Evolutionary conservation across 2,888 invertebrate genomes (phyloP).

Genomic region (Eubasilissa splendida): DNA sequence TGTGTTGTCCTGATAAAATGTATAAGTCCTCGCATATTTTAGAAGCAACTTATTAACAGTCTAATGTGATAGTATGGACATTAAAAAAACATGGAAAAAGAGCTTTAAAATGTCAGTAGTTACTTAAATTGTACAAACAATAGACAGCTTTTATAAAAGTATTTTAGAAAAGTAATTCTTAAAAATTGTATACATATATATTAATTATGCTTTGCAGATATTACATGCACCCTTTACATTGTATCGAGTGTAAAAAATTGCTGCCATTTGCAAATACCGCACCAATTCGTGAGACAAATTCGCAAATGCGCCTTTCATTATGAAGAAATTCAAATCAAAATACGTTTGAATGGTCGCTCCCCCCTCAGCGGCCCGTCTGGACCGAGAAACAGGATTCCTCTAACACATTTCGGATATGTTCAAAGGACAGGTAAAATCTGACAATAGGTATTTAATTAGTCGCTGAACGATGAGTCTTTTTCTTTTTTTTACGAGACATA

Average conservation of each 20-base stretch:
- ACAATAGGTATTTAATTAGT: background rate
- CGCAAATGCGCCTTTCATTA: conserved; percentile 53
- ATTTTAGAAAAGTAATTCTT: background rate
- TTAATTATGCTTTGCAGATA: no score
- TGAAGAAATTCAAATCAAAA: conserved; percentile 49
- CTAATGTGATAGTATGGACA: no score
- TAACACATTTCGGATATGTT: background rate
- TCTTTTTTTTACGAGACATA: no score
- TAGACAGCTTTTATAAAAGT: no score
- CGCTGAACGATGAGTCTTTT: background rate
- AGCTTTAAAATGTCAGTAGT: no score
- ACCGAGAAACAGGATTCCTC: conserved; percentile 24
- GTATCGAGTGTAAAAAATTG: no score
- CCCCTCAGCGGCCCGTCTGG: conserved; percentile 17
- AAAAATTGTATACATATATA: background rate
- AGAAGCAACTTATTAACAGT: no score
- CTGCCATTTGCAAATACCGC: conserved; percentile 38
- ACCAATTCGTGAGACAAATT: conserved; percentile 54
- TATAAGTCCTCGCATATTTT: no score
- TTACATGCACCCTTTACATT: no score
- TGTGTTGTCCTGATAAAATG: no score
- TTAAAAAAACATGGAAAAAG: no score
- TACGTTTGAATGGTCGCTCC: conserved; percentile 38
- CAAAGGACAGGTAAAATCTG: background rate
- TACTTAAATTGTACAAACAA: no score